Percentiles rank a stretch among this genome's conserved stretches.
These are phyloP conservation scores for Germaria angustata DNA, from an alignment of 2,888 invertebrate genomes.

Conservation along the genomic window DNA sequence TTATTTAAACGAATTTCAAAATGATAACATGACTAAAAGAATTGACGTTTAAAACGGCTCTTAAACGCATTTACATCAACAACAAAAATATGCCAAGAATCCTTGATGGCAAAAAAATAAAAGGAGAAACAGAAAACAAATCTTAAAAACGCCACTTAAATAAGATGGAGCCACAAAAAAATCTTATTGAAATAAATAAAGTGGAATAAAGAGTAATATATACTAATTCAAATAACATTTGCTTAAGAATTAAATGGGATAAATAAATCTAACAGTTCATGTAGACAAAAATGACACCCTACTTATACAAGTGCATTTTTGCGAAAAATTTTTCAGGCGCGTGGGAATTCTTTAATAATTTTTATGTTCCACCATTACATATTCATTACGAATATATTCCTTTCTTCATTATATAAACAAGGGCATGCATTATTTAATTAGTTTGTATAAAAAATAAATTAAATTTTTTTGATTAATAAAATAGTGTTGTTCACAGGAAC, in stretches of 20 bases:
- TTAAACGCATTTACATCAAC: slow-evolving; percentile 63
- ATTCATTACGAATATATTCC: too few species aligned
- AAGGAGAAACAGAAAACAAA: slow-evolving; percentile 50
- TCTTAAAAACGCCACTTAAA: slow-evolving; percentile 66
- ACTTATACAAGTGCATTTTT: background rate
- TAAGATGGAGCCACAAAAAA: slow-evolving; percentile 30
- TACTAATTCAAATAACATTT: slow-evolving; percentile 58
- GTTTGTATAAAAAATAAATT: too few species aligned
- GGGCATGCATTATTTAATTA: too few species aligned
- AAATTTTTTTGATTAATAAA: too few species aligned
- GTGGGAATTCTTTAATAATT: too few species aligned
- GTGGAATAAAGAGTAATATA: slow-evolving; percentile 42
- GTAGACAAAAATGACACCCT: background rate
- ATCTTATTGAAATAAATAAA: slow-evolving; percentile 41
- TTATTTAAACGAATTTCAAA: slow-evolving; percentile 58
- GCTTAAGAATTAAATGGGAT: slow-evolving; percentile 25
- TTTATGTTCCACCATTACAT: too few species aligned
- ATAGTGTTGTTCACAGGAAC: too few species aligned
- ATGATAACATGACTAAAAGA: slow-evolving; percentile 65
- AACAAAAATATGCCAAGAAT: slow-evolving; percentile 20
- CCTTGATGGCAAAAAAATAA: slow-evolving; percentile 19
- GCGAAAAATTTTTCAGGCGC: too few species aligned
- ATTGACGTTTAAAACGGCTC: slow-evolving; percentile 64
- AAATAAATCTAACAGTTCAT: background rate
- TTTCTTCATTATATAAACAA: too few species aligned